Evolutionary conservation across 2,797 vertebrate species (phyloP).

Genomic region (Channa striata): DNA sequence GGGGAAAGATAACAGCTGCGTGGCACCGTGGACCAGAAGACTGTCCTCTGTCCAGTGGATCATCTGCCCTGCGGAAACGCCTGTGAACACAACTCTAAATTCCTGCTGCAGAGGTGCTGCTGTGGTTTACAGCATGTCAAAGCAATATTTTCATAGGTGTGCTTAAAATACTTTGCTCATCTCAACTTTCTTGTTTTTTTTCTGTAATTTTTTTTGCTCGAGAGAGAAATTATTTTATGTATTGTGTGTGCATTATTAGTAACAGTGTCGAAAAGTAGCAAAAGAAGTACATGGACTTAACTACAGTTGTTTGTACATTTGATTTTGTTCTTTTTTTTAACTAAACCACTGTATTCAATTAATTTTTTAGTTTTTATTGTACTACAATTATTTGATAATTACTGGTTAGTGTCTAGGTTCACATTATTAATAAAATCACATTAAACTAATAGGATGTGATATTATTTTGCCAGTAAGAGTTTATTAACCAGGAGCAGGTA

Average conservation of each 20-base stretch:
- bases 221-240: neutral
- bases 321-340: too few species aligned
- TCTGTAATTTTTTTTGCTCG: neutral
- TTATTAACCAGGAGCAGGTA: neutral
- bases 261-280: neutral
- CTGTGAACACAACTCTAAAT: conserved; percentile 26
- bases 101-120: conserved; percentile 29
- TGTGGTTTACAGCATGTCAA: conserved; percentile 20
- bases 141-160: neutral
- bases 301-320: neutral
- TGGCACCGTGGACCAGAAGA: conserved; percentile 27
- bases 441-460: neutral
- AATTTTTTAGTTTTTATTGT: too few species aligned
- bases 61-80: conserved; percentile 62
- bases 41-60: conserved; percentile 31
- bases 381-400: too few species aligned
- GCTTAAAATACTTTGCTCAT: neutral
- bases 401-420: neutral
- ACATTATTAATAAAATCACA: neutral
- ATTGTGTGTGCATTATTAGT: neutral
- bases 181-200: neutral
- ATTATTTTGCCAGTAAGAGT: neutral
- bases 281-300: neutral
- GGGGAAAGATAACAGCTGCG: conserved; percentile 42
- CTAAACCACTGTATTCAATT: too few species aligned